Percentiles rank a stretch among this genome's conserved stretches.
Conservation (phyloP, 2,797 vertebrate genomes). For the Aldrovandia affinis region DNA sequence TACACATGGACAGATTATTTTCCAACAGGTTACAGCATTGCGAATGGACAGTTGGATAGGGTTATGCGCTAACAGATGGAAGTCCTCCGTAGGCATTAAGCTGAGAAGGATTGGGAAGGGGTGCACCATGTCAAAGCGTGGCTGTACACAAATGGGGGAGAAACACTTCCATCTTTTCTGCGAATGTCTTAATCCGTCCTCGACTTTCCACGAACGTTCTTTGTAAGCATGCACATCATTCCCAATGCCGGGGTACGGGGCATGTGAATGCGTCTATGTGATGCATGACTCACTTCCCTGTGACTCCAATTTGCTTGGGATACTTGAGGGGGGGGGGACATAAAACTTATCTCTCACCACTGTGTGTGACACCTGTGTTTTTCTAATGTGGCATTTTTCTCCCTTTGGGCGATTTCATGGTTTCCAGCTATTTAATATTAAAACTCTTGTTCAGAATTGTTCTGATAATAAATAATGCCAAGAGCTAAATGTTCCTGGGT, state of each 20-base stretch:
- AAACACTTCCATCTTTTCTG: conserved; percentile 6
- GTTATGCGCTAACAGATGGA: conserved; percentile 28
- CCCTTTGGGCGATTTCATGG: conserved; percentile 60
- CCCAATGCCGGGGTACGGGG: conserved; percentile 22
- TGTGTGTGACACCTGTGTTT: conserved; percentile 46
- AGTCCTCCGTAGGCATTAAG: conserved; percentile 29
- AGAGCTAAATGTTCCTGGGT: conserved; percentile 62
- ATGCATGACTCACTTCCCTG: conserved; percentile 44
- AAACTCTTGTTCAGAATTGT: conserved; percentile 60
- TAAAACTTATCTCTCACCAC: conserved; percentile 53
- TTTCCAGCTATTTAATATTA: conserved; percentile 69
- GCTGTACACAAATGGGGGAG: neutral
- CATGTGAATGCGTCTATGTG: conserved; percentile 35
- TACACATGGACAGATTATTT: conserved; percentile 33
- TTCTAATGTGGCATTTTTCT: conserved; percentile 51
- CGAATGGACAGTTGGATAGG: conserved; percentile 28
- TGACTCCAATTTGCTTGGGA: conserved; percentile 51
- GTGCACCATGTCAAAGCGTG: neutral
- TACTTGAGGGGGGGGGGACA: conserved; percentile 23
- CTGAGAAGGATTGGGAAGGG: conserved; percentile 28
- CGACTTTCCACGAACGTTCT: conserved; percentile 31
- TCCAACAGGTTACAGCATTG: conserved; percentile 40
- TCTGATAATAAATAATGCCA: conserved; percentile 54
- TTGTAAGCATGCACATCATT: conserved; percentile 39
- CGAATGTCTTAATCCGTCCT: conserved; percentile 39